Percentiles rank a stretch among this genome's conserved stretches.
These are phyloP conservation scores for Pollenia labialis DNA, from an alignment of 2,888 invertebrate species.

Conservation along the genomic window DNA sequence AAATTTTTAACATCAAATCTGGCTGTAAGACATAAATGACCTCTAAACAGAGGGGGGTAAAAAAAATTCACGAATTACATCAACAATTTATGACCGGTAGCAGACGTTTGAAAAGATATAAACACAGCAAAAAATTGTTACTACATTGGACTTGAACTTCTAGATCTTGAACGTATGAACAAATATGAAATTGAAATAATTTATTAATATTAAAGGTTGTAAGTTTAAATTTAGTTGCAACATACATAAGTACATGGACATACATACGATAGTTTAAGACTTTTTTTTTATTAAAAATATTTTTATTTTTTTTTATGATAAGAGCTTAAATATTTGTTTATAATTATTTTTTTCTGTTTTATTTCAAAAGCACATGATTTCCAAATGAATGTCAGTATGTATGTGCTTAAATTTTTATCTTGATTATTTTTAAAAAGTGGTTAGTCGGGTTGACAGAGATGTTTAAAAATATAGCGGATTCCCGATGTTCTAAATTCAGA, in stretches of 20 bases:
- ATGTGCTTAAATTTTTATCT: constrained; percentile 10
- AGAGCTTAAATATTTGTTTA: background rate
- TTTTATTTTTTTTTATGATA: background rate
- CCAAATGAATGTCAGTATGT: background rate
- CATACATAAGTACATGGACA: background rate
- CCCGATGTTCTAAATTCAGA: background rate
- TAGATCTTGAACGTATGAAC: constrained; percentile 27
- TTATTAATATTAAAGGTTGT: background rate
- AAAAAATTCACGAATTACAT: background rate
- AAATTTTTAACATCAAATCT: no score
- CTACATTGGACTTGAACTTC: constrained; percentile 42
- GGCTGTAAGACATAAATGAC: background rate
- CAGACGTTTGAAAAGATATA: background rate
- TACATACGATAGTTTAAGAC: background rate
- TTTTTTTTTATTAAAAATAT: background rate
- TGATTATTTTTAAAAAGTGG: background rate
- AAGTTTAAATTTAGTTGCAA: background rate
- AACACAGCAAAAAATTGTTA: background rate
- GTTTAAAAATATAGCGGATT: background rate
- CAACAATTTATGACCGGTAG: constrained; percentile 9
- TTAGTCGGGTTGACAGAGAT: background rate
- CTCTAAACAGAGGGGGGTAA: background rate
- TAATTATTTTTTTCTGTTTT: constrained; percentile 1
- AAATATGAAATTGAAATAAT: background rate
- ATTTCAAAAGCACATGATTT: constrained; percentile 5